A percentile compares a stretch with the other conserved stretches of the same genome.
phyloP scores from a whole-genome alignment of 2,888 invertebrate genomes.

The Sericinus montela region DNA sequence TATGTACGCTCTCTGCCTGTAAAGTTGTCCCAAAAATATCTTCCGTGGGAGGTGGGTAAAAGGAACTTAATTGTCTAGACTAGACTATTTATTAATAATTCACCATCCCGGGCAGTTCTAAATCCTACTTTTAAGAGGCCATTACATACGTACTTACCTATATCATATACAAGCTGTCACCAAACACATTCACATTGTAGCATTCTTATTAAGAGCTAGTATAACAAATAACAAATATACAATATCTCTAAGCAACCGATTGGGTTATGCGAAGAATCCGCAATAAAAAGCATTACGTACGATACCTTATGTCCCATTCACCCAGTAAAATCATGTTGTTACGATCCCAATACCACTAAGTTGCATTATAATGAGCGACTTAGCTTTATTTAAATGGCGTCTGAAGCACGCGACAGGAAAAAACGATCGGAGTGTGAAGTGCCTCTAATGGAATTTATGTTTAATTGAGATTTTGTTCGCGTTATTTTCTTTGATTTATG shows the following conservation, averaged over 20 bases:
- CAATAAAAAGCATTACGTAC: constrained; percentile 12
- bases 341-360: constrained; percentile 22
- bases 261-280: background rate
- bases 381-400: constrained; percentile 16
- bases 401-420: constrained; percentile 4
- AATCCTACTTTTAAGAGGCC: no score
- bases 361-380: constrained; percentile 23
- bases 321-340: constrained; percentile 22
- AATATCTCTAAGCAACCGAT: constrained; percentile 4
- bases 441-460: constrained; percentile 6
- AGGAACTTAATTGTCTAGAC: no score
- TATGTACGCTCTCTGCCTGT: no score
- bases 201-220: background rate
- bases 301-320: constrained; percentile 15
- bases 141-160: no score
- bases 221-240: constrained; percentile 8
- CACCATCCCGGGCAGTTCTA: no score
- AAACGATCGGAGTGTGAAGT: constrained; percentile 7
- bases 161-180: no score
- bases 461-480: constrained; percentile 3
- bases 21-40: no score
- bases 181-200: no score
- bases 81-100: no score
- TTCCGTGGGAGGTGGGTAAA: no score
- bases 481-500: background rate